phyloP scores from a whole-genome alignment of 2,113 vertebrate species.

The Sylvia atricapilla region DNA sequence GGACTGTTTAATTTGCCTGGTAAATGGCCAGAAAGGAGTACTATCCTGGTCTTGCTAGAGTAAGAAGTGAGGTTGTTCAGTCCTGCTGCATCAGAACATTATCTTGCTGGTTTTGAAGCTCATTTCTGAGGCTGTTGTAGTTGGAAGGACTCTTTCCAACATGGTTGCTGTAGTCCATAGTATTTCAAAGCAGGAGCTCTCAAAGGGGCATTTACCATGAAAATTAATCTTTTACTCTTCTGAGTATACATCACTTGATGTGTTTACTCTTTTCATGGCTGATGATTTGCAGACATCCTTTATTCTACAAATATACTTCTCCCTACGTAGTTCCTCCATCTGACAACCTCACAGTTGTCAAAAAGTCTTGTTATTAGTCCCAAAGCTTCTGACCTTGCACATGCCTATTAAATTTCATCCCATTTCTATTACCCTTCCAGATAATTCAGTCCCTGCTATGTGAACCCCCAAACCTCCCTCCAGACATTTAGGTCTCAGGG shows the following conservation, averaged over 20 bases:
- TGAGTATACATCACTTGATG: not conserved
- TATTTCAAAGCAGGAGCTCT: not conserved
- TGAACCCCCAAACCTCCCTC: not conserved
- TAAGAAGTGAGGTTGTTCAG: not conserved
- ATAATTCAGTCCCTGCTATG: not conserved
- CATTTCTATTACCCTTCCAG: not conserved
- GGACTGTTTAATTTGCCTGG: not conserved
- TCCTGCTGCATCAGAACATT: not conserved
- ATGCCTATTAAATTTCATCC: not conserved
- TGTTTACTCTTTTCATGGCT: not conserved
- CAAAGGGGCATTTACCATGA: not conserved
- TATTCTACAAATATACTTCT: not conserved
- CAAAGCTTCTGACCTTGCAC: slow-evolving; percentile 4
- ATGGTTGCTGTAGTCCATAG: not conserved
- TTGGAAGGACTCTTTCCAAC: not conserved
- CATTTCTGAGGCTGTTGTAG: not conserved
- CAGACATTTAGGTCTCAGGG: not conserved
- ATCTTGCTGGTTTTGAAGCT: not conserved
- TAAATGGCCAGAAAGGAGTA: not conserved
- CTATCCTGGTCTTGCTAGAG: not conserved
- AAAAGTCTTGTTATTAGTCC: not conserved
- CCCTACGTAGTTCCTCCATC: not conserved
- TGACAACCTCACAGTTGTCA: not conserved
- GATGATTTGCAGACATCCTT: not conserved
- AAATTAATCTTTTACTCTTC: not conserved